Conservation (phyloP, 2,797 vertebrate genomes). For the Ctenopoma multispine region DNA sequence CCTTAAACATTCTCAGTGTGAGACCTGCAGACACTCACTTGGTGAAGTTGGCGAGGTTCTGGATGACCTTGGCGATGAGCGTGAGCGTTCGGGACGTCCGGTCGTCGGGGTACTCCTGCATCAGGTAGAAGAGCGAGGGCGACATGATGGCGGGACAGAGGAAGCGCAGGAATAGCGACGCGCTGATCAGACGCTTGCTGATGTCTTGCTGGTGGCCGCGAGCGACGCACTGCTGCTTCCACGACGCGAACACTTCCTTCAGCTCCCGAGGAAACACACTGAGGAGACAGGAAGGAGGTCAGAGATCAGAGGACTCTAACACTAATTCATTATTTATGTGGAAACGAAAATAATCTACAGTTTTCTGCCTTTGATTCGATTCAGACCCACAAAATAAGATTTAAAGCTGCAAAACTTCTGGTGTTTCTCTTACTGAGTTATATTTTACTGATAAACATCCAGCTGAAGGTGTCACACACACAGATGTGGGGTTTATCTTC, state of each 20-base stretch:
- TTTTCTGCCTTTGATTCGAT: too few relatives aligned
- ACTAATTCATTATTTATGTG: too few relatives aligned
- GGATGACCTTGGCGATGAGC: constrained; percentile 97
- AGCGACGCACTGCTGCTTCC: constrained; percentile 94
- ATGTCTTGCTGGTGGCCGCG: constrained; percentile 92
- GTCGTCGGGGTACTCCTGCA: constrained; percentile 96
- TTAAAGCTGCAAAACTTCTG: too few relatives aligned
- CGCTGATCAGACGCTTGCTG: constrained; percentile 93
- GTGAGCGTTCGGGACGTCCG: constrained; percentile 94
- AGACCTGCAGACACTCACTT: constrained; percentile 84
- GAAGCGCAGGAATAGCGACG: constrained; percentile 96
- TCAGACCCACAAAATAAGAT: too few relatives aligned
- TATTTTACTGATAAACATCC: too few relatives aligned
- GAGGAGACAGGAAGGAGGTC: constrained; percentile 4
- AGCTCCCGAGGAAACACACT: constrained; percentile 96
- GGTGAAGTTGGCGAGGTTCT: constrained; percentile 97
- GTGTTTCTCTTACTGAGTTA: too few relatives aligned
- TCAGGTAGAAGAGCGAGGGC: constrained; percentile 95
- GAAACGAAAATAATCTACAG: too few relatives aligned
- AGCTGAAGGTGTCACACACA: too few relatives aligned
- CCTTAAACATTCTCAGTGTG: too few relatives aligned
- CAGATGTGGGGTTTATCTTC: too few relatives aligned
- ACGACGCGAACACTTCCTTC: constrained; percentile 95
- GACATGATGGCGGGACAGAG: constrained; percentile 98
- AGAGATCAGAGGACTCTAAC: neutral